Evolutionary conservation across 2,797 vertebrate genomes (phyloP).

Genomic region (Strix occidentalis): DNA sequence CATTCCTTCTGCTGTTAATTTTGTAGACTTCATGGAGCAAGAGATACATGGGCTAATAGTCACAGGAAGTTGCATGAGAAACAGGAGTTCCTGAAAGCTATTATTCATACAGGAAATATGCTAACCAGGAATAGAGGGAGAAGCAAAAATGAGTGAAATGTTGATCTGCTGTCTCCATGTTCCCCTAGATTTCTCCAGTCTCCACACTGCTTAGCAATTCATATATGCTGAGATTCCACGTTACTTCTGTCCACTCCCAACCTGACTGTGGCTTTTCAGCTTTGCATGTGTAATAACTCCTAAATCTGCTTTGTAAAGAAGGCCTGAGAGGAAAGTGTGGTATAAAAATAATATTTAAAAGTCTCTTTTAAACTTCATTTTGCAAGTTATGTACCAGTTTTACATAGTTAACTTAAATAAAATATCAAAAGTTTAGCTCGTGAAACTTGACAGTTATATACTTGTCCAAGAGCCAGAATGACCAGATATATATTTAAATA

Average conservation of each 20-base stretch:
- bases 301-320: neutral
- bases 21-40: neutral
- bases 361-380: neutral
- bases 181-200: neutral
- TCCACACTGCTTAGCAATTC: neutral
- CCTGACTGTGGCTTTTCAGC: neutral
- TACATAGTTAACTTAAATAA: neutral
- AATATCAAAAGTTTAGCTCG: neutral
- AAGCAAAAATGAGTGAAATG: neutral
- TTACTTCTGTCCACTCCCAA: neutral
- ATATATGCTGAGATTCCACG: neutral
- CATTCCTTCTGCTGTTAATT: neutral
- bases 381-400: neutral
- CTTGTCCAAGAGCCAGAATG: neutral
- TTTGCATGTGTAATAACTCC: neutral
- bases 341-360: neutral
- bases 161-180: neutral
- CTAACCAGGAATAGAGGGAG: neutral
- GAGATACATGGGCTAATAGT: neutral
- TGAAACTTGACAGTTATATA: neutral
- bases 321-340: neutral
- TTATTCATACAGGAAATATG: neutral
- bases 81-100: neutral
- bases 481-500: neutral
- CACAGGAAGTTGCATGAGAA: neutral